Evolutionary conservation across 1,140 invertebrate genomes (phyloP).

Genomic region (Scaptomyza hsui): DNA sequence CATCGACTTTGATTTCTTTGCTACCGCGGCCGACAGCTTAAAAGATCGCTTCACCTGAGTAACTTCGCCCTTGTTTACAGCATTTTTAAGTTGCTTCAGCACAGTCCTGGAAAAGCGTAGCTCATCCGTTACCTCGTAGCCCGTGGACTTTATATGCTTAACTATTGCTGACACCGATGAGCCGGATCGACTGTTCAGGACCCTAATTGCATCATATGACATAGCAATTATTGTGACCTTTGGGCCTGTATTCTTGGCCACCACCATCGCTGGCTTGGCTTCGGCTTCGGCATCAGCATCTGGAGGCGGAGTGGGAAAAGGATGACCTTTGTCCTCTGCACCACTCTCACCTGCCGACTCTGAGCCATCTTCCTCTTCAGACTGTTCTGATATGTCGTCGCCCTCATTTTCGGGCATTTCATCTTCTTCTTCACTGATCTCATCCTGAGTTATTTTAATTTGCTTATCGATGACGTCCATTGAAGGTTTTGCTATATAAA

Average conservation of each 20-base stretch:
- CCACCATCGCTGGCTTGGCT: no score
- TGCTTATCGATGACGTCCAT: not conserved
- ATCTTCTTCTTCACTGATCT: no score
- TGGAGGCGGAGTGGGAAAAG: slow-evolving; percentile 56
- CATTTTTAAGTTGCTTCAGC: slow-evolving; percentile 25
- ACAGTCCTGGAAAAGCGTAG: slow-evolving; percentile 1
- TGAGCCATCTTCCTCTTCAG: not conserved
- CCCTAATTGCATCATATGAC: slow-evolving; percentile 26
- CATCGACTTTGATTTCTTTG: slow-evolving; percentile 18
- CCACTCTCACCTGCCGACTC: not conserved
- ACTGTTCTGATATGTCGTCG: not conserved
- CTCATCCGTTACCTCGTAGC: slow-evolving; percentile 16
- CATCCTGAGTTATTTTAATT: not conserved
- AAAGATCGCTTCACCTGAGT: slow-evolving; percentile 52
- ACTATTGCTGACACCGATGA: slow-evolving; percentile 49
- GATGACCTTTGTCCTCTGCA: not conserved
- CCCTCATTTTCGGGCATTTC: not conserved
- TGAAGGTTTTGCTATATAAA: not conserved
- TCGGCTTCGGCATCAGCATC: no score
- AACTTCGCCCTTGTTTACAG: slow-evolving; percentile 26
- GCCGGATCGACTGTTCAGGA: slow-evolving; percentile 23
- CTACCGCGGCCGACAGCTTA: slow-evolving; percentile 32
- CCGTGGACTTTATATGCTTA: slow-evolving; percentile 39
- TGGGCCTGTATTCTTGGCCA: not conserved
- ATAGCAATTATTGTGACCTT: not conserved